Base-by-base conservation (phyloP, 2,888 invertebrate species). In the Alloplasta piceator region DNA sequence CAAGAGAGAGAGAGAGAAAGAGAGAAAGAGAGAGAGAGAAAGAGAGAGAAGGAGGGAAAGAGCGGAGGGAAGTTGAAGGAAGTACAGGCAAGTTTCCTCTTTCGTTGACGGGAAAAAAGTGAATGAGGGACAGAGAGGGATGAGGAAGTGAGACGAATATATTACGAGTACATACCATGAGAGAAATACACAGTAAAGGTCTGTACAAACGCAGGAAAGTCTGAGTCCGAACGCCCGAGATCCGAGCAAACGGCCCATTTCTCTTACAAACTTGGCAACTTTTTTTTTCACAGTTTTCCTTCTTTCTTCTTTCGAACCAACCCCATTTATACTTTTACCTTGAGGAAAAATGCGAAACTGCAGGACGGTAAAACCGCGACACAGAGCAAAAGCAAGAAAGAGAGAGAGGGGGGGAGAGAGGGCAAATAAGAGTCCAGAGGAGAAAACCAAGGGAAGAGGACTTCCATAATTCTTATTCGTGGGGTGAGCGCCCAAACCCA, bases 401-500 rank as follows among this genome's bases (percentile, higher is more conserved):
- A 71, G 58, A 73, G 66, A 71, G 61, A 72, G 72, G 78, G 63
- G 72, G 61, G 46, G 66, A 41, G 46, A 63, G 46, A 41, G 43
- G 36, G 74, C 7, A 26, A 77, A 60, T 72, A 72, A 73, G 71
- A 63, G 61, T 58, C 43, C 43, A 52, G 6, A 16, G 72, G 63
- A 73, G 52, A 41, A 78, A 78, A 58, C 48, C 64, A 73, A 76
- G 75, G 43, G 60, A 68, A 67, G 60, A 71, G 66, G 71, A 64
- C 79, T 67, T 78, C 82, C 83, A 85, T 84, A 84, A 86, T 87
- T 86, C 85, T 88, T 86, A 87, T 88, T 87, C 83, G 80, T 78
- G 83, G 38, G 50, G 63, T 75, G 70, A 60, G 38, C 68, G 52
- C 77, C 63, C 71, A 61, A 67, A 67, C 72, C 70, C 80, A n/a